Conservation (phyloP, 2,797 vertebrate species). For the Hylomyscus alleni region DNA sequence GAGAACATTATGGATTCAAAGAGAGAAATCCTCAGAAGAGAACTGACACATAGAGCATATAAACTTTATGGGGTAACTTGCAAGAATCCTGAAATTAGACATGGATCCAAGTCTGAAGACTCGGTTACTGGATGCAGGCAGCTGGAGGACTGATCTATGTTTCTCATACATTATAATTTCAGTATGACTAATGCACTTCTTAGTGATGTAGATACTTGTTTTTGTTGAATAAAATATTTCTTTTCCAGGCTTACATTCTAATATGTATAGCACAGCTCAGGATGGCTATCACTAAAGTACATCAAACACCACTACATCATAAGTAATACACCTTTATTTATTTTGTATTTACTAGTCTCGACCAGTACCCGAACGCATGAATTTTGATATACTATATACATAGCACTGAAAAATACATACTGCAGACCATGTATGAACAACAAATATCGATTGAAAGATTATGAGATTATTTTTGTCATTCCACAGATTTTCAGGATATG, state of each 20-base stretch:
- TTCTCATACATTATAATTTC: neutral
- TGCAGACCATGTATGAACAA: neutral
- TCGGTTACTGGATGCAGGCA: neutral
- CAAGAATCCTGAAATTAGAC: neutral
- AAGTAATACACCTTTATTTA: neutral
- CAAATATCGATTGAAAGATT: neutral
- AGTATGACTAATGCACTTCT: neutral
- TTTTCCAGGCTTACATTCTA: neutral
- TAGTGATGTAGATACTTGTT: neutral
- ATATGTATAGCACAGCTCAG: neutral
- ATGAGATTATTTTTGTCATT: neutral
- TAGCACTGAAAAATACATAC: neutral
- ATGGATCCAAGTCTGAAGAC: neutral
- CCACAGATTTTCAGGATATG: neutral
- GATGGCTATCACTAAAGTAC: neutral
- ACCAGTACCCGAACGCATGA: neutral
- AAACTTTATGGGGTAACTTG: neutral
- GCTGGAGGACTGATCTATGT: neutral
- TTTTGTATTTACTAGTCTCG: neutral
- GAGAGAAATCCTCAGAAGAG: neutral
- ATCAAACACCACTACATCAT: neutral
- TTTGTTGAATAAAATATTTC: conserved; percentile 35
- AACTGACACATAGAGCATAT: neutral
- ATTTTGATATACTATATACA: neutral
- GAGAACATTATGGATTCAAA: neutral